phyloP scores from a whole-genome alignment of 1,140 invertebrate species.

The Phthorimaea operculella region DNA sequence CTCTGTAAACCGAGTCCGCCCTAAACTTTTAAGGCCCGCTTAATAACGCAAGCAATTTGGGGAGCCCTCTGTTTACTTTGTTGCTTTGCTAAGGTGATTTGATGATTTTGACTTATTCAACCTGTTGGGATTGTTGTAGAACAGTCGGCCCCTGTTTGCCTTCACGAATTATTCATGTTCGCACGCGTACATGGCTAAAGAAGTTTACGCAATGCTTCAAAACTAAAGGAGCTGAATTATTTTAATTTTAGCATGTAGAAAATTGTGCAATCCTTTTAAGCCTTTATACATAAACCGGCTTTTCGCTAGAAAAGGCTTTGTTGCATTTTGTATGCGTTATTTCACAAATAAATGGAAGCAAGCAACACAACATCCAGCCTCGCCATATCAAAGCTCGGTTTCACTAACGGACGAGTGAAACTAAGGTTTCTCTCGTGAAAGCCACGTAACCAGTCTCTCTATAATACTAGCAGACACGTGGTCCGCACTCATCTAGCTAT shows the following conservation, averaged over 20 bases:
- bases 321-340: neutral
- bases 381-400: constrained; percentile 28
- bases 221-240: no score
- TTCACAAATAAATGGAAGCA: constrained; percentile 5
- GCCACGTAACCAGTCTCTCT: constrained; percentile 38
- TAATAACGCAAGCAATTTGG: constrained; percentile 63
- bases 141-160: constrained; percentile 14
- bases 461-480: neutral
- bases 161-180: neutral
- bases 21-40: constrained; percentile 60
- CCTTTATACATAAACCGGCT: neutral
- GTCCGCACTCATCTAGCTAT: constrained; percentile 8
- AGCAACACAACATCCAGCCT: neutral
- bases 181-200: no score
- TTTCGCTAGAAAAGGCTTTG: neutral
- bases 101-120: constrained; percentile 65
- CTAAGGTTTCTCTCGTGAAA: constrained; percentile 54
- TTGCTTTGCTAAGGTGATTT: constrained; percentile 59
- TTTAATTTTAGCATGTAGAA: no score
- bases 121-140: constrained; percentile 31
- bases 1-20: constrained; percentile 57
- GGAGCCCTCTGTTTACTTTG: constrained; percentile 57
- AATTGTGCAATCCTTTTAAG: no score
- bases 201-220: no score
- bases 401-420: constrained; percentile 50